Evolutionary conservation across 2,888 invertebrate species (phyloP).

Genomic region (Sympetrum striolatum): DNA sequence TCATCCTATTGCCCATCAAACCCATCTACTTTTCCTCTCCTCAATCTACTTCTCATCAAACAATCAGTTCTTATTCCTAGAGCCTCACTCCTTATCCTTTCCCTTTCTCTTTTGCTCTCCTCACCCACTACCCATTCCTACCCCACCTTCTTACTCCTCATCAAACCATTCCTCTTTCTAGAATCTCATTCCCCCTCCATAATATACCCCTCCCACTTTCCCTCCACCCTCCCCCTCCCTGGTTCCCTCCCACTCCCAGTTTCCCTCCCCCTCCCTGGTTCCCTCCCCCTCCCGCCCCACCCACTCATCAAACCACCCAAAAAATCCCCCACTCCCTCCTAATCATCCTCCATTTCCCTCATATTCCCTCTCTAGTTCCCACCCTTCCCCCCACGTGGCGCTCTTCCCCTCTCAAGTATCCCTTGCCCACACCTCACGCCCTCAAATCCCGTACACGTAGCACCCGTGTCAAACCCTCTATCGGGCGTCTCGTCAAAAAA

Average conservation of each 20-base stretch:
- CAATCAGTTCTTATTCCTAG: not conserved
- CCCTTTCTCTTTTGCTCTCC: not conserved
- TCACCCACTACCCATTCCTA: not conserved
- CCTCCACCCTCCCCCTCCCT: not conserved
- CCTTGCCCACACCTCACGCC: not conserved
- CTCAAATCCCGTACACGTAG: not conserved
- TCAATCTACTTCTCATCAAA: not conserved
- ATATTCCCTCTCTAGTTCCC: not conserved
- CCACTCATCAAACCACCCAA: not conserved
- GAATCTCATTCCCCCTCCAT: not conserved
- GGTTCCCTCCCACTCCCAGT: not conserved
- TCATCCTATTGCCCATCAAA: not conserved
- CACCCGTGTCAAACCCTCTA: not conserved
- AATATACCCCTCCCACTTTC: not conserved
- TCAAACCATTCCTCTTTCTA: not conserved
- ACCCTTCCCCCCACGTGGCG: not conserved
- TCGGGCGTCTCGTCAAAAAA: not conserved
- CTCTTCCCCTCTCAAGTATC: not conserved
- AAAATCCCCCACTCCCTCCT: not conserved
- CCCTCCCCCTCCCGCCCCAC: not conserved
- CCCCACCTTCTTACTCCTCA: not conserved
- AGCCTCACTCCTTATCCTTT: not conserved
- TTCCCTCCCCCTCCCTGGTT: not conserved
- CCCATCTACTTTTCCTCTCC: not conserved
- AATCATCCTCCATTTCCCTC: not conserved